Conservation (phyloP, 92 coral and sea anemone genomes). For the Umimayanthus kanabou region DNA sequence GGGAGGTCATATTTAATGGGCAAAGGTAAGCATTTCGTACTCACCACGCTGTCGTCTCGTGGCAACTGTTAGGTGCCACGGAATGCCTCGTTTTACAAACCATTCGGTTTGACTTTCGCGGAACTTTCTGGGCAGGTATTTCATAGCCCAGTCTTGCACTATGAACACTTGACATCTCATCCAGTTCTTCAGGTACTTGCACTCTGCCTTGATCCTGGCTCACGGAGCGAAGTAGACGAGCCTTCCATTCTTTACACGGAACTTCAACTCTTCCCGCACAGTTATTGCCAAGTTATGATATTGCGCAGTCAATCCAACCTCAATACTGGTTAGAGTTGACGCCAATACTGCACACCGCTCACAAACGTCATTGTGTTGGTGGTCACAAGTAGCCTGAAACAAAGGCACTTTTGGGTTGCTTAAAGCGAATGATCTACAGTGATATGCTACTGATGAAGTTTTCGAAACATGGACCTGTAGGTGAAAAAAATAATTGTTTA, state of each 20-base stretch:
- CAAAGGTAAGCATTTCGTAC: slow-evolving; percentile 16
- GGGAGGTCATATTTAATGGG: slow-evolving; percentile 28
- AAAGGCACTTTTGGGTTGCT: slow-evolving; percentile 62
- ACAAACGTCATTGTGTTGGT: no score
- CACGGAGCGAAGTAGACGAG: slow-evolving; percentile 60
- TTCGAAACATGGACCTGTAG: slow-evolving; percentile 63
- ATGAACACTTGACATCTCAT: slow-evolving; percentile 53
- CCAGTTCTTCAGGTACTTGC: slow-evolving; percentile 33
- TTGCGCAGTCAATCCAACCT: not conserved
- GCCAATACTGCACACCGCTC: no score
- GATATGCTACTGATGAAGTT: no score
- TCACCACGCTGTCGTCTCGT: slow-evolving; percentile 10
- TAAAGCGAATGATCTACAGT: slow-evolving; percentile 62
- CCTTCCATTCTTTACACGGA: slow-evolving; percentile 45
- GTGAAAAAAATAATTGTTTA: slow-evolving; percentile 27
- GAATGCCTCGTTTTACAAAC: slow-evolving; percentile 55
- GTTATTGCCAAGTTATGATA: no score
- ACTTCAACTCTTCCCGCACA: no score
- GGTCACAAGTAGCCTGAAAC: slow-evolving; percentile 62
- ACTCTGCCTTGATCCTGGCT: slow-evolving; percentile 55
- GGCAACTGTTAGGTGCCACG: slow-evolving; percentile 49
- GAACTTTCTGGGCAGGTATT: slow-evolving; percentile 33
- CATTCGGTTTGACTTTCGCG: slow-evolving; percentile 35
- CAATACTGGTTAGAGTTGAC: slow-evolving; percentile 21
- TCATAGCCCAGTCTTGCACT: no score